Conservation (phyloP, 2,113 vertebrate genomes). For the Mastomys natalensis region DNA sequence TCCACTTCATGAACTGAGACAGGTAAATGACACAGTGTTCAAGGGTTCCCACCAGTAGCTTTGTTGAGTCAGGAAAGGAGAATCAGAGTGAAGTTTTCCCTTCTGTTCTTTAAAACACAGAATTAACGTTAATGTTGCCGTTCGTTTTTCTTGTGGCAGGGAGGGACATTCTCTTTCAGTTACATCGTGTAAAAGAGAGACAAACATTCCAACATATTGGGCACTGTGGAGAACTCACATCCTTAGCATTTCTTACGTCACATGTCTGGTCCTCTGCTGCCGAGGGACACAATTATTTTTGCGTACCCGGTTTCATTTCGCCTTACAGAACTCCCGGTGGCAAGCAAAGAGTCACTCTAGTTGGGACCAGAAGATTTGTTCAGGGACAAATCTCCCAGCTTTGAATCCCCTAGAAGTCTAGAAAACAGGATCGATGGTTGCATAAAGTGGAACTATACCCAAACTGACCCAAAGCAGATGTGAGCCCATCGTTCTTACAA, state of each 20-base stretch:
- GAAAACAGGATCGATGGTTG: neutral
- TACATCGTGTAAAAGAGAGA: neutral
- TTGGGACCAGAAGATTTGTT: constrained; percentile 44
- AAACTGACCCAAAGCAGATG: neutral
- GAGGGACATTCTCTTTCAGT: neutral
- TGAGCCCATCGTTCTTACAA: fast-evolving
- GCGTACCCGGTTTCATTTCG: neutral
- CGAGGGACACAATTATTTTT: neutral
- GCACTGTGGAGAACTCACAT: neutral
- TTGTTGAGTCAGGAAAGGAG: neutral
- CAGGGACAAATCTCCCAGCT: neutral
- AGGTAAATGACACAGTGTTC: neutral
- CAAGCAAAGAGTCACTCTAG: neutral
- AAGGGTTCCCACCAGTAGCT: neutral
- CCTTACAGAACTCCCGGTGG: constrained; percentile 48
- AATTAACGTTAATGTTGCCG: neutral
- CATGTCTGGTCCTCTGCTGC: neutral
- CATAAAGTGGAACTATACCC: neutral
- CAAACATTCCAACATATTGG: neutral
- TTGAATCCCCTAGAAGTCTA: neutral
- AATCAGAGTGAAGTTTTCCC: neutral
- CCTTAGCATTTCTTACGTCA: neutral
- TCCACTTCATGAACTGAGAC: neutral
- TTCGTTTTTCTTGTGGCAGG: constrained; percentile 11
- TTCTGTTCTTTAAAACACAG: neutral